Evolutionary conservation across 2,888 invertebrate species (phyloP), one percentile per base, ranked within the genome.

Genomic region (Eledona agricola): DNA sequence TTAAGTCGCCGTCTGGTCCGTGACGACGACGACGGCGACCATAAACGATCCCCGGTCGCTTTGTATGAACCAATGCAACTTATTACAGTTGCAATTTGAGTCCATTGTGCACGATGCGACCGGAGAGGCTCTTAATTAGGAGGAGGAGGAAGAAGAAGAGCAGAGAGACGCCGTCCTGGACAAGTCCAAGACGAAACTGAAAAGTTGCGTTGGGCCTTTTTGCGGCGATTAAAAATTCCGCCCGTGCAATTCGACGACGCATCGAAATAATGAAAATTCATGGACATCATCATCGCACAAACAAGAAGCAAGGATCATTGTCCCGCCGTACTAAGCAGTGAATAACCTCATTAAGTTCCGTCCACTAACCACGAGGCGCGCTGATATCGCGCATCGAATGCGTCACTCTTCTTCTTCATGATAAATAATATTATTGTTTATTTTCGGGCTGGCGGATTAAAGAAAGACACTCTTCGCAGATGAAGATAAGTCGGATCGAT

Each of bases 1-100:
- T 72, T 71, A 70, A 69, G 71, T 70, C 70, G 70, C 71, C 71
- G 71, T 72, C 71, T 71, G 65, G 70, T 64, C 68, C 69, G 64
- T 69, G 68, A 66, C 63, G 66, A 58, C 31, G 50, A 40, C 32
- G 31, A 32, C 37, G 49, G 37, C 60, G 59, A 63, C 63, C 62
- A 61, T 62, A 63, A 59, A 66, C 64, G 61, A 42, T 51, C 46
- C 65, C 62, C 62, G 59, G 55, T 64, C 57, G 61, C 57, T 47
- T 32, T 56, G 61, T 53, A 62, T 69, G 66, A 65, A 66, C 65
- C 65, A 67, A 63, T 65, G 69, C 67, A 65, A 63, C 66, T 68
- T 67, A 69, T 67, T 67, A 63, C 58, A 29, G 53, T 64, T 62
- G 66, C 68, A 71, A 70, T 72, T 72, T 67, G 65, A 58, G 59